These are phyloP conservation scores for Eulemur mongoz DNA, from an alignment of 2,797 vertebrate species.

Conservation along the genomic window DNA sequence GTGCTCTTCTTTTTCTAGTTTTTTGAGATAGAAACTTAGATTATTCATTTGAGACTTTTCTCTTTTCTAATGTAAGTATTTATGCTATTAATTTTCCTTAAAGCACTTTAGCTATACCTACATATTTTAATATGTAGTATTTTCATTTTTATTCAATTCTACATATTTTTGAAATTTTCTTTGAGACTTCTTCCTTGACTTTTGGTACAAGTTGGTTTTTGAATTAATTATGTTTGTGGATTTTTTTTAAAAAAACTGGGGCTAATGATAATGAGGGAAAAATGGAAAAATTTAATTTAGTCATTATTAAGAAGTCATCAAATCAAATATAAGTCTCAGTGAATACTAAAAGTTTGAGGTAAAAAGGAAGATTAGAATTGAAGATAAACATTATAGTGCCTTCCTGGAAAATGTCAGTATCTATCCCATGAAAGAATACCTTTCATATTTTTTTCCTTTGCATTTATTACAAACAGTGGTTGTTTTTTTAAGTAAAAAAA, in stretches of 20 bases:
- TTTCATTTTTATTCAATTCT: too few species aligned
- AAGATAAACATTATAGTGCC: neutral
- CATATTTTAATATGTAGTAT: too few species aligned
- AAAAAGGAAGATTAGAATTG: neutral
- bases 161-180: too few species aligned
- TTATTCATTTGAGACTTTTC: neutral
- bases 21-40: neutral
- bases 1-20: neutral
- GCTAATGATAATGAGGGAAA: neutral
- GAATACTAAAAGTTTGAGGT: neutral
- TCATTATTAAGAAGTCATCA: conserved; percentile 50
- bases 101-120: neutral
- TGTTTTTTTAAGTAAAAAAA: neutral
- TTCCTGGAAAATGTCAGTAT: neutral
- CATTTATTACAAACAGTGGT: neutral
- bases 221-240: neutral
- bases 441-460: neutral
- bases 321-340: neutral
- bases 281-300: neutral
- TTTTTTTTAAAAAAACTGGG: neutral
- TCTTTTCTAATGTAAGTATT: neutral
- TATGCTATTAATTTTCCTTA: neutral
- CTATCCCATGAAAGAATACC: neutral
- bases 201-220: neutral
- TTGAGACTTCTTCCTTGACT: neutral